These are phyloP conservation scores for Piliocolobus tephrosceles DNA, from an alignment of 2,113 vertebrate species.

Conservation along the genomic window DNA sequence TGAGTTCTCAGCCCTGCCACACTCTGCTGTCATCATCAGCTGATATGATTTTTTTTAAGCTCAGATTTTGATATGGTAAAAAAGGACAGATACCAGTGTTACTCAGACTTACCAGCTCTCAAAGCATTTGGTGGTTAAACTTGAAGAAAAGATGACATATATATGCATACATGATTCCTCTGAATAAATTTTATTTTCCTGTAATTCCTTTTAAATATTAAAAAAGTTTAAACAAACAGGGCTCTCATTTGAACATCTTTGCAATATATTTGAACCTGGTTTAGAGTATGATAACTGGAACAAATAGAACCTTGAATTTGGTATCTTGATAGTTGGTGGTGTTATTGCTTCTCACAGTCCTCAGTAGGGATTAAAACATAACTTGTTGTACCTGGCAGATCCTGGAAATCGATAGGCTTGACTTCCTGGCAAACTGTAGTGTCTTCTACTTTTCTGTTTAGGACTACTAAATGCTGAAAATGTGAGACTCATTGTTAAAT, in stretches of 20 bases:
- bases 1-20: not conserved
- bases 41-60: not conserved
- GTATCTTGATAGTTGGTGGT: not conserved
- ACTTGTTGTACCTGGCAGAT: not conserved
- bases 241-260: not conserved
- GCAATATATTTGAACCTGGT: not conserved
- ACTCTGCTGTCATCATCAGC: not conserved
- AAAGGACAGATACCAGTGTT: not conserved
- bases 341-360: not conserved
- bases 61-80: not conserved
- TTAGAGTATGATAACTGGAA: not conserved
- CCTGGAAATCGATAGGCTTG: not conserved
- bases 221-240: not conserved
- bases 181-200: not conserved
- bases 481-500: not conserved
- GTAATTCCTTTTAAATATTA: not conserved
- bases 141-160: not conserved
- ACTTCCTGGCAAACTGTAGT: not conserved
- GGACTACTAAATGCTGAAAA: not conserved
- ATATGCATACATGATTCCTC: not conserved
- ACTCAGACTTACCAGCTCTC: not conserved
- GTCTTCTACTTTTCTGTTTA: not conserved
- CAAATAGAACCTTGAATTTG: not conserved
- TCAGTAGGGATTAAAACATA: not conserved
- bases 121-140: not conserved